Conservation (phyloP, 2,888 invertebrate species). For the Tenthredo amoena region DNA sequence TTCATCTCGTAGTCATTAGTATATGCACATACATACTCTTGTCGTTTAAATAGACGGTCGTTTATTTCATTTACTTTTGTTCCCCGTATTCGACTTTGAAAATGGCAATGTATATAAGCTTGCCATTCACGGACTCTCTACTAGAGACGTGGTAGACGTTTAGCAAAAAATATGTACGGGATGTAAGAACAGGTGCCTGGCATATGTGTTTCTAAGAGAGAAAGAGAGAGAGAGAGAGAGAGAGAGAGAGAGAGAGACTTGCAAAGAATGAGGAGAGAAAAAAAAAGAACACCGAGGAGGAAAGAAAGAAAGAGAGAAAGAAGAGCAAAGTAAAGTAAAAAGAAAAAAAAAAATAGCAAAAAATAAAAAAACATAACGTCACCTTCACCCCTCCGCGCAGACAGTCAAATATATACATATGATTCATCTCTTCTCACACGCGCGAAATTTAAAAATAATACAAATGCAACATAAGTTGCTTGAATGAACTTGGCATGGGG, state of each 20-base stretch:
- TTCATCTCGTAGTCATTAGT: background rate
- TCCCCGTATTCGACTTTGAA: slow-evolving; percentile 13
- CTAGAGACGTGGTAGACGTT: slow-evolving; percentile 30
- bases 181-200: slow-evolving; percentile 67
- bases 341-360: background rate
- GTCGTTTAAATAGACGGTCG: slow-evolving; percentile 31
- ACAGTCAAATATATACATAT: slow-evolving; percentile 32
- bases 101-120: slow-evolving; percentile 10
- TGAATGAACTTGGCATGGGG: slow-evolving; percentile 70
- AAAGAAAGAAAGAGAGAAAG: background rate
- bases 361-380: background rate
- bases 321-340: background rate
- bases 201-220: slow-evolving; percentile 63
- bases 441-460: slow-evolving; percentile 21
- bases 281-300: background rate
- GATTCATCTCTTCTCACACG: slow-evolving; percentile 38
- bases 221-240: background rate
- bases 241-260: background rate
- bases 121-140: slow-evolving; percentile 28
- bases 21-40: slow-evolving; percentile 42
- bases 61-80: slow-evolving; percentile 41
- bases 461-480: slow-evolving; percentile 58
- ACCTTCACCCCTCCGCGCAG: background rate
- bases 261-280: background rate
- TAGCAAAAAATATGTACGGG: slow-evolving; percentile 44